A percentile compares a stretch with the other conserved stretches of the same genome.
phyloP scores from a whole-genome alignment of 1,140 invertebrate genomes.

The Drosophila quadrilineata region DNA sequence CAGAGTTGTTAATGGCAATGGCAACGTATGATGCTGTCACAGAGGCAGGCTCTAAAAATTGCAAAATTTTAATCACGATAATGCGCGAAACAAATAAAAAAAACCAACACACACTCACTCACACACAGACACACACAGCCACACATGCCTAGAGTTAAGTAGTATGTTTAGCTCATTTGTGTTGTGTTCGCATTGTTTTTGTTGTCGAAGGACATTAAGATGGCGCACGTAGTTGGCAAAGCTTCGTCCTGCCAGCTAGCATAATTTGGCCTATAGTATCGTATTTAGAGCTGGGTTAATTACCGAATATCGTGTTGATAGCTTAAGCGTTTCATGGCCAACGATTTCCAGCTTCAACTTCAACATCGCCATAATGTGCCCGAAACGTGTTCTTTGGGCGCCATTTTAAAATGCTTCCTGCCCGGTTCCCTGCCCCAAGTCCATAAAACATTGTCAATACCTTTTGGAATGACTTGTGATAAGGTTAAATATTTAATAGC shows the following conservation, averaged over 20 bases:
- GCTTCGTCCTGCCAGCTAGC: slow-evolving; percentile 24
- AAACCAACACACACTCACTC: slow-evolving; percentile 9
- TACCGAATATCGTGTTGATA: slow-evolving; percentile 76
- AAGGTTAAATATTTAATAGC: slow-evolving; percentile 76
- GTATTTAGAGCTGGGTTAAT: slow-evolving; percentile 76
- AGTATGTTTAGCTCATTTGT: not conserved
- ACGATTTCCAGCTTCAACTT: too few relatives aligned
- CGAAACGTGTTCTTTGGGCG: slow-evolving; percentile 38
- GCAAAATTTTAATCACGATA: slow-evolving; percentile 70
- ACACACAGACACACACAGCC: not conserved
- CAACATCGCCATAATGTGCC: slow-evolving; percentile 61
- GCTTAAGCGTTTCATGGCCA: slow-evolving; percentile 72
- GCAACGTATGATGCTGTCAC: slow-evolving; percentile 22
- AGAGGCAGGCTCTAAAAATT: slow-evolving; percentile 54
- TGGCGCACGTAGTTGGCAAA: slow-evolving; percentile 39
- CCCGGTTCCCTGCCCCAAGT: not conserved
- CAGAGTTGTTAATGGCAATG: slow-evolving; percentile 62
- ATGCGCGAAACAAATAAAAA: slow-evolving; percentile 48
- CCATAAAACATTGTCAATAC: slow-evolving; percentile 27
- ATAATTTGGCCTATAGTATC: slow-evolving; percentile 62
- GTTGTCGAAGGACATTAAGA: slow-evolving; percentile 52
- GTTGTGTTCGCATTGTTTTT: not conserved
- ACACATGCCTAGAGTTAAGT: not conserved
- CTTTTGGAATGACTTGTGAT: slow-evolving; percentile 52
- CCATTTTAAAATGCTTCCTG: slow-evolving; percentile 51